Conservation (phyloP, 2,888 invertebrate genomes). For the Polymixis flavicincta region DNA sequence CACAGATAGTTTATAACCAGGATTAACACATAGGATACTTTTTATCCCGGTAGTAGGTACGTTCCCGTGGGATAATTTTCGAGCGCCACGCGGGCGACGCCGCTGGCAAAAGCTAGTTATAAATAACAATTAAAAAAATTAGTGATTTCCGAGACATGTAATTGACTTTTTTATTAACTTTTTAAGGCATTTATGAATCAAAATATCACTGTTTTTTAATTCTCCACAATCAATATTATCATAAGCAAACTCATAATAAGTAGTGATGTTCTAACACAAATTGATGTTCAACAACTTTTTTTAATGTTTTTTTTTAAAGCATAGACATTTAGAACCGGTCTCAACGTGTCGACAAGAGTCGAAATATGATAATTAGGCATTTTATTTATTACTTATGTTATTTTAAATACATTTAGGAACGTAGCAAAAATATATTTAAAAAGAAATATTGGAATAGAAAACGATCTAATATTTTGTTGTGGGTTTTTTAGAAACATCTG, state of each 20-base stretch:
- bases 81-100: no score
- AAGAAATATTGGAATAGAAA: slow-evolving; percentile 28
- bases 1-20: no score
- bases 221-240: slow-evolving; percentile 27
- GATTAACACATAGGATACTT: no score
- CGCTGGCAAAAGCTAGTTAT: no score
- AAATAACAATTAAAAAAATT: neutral
- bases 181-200: neutral
- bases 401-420: slow-evolving; percentile 49
- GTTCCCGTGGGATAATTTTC: no score
- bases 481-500: slow-evolving; percentile 20
- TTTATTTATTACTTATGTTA: slow-evolving; percentile 59
- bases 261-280: slow-evolving; percentile 40
- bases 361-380: slow-evolving; percentile 52
- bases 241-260: slow-evolving; percentile 3
- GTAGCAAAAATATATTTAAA: slow-evolving; percentile 51
- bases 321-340: slow-evolving; percentile 40
- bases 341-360: slow-evolving; percentile 13
- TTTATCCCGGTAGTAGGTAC: no score
- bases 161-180: slow-evolving; percentile 3
- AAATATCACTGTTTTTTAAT: neutral
- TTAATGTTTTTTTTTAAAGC: slow-evolving; percentile 31
- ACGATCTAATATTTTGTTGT: slow-evolving; percentile 16
- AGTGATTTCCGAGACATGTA: neutral
- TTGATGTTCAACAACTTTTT: slow-evolving; percentile 50